Percentiles rank a stretch among this genome's conserved stretches.
These are phyloP conservation scores for Garrulus glandarius DNA, from an alignment of 2,797 vertebrate species.

Conservation along the genomic window DNA sequence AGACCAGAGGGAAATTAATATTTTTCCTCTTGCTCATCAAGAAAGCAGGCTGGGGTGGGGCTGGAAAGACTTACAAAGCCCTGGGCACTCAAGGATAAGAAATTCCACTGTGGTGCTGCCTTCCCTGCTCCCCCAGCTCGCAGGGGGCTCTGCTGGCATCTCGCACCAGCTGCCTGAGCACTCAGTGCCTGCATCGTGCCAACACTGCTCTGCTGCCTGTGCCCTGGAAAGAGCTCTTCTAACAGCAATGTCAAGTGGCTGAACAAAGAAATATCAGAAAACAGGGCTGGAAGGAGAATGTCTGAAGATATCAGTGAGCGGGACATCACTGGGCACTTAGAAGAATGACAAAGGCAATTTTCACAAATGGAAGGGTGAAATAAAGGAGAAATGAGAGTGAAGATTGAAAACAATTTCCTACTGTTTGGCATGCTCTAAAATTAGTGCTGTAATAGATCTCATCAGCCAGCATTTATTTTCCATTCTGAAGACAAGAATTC, in stretches of 20 bases:
- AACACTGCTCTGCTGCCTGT: neutral
- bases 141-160: neutral
- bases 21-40: neutral
- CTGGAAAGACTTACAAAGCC: neutral
- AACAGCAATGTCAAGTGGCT: neutral
- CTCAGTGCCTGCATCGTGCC: neutral
- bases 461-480: slow-evolving; percentile 50
- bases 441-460: slow-evolving; percentile 47
- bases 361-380: neutral
- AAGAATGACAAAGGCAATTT: neutral
- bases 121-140: neutral
- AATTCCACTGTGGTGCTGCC: neutral
- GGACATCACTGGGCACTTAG: neutral
- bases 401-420: slow-evolving; percentile 27
- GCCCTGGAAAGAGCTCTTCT: neutral
- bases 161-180: neutral
- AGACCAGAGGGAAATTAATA: neutral
- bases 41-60: neutral
- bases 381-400: neutral
- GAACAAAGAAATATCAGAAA: neutral
- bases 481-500: slow-evolving; percentile 39
- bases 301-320: neutral
- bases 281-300: neutral
- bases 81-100: neutral
- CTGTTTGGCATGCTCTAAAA: slow-evolving; percentile 45